Evolutionary conservation across 1,140 invertebrate species (phyloP), one percentile per base, ranked within the genome.

Genomic region (Pectinophora gossypiella): DNA sequence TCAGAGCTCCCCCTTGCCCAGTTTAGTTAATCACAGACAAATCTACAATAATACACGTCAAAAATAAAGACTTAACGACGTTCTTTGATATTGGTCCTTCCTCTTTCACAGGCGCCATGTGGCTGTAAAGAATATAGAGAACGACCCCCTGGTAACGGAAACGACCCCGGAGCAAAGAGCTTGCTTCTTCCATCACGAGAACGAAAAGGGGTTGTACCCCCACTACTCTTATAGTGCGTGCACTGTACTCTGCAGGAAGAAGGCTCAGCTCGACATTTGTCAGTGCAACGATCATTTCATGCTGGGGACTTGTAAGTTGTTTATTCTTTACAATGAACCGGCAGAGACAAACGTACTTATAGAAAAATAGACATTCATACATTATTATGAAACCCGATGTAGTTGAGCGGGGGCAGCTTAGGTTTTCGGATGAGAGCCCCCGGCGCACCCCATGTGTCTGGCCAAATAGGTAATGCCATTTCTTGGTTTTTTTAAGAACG

Each of bases 141-240:
- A 92, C 54, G 91, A 92, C 54, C 89, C 89, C 3, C 69, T 88
- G 3, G 85, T 90, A 2, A 73, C 78, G 0, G 80, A 89, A 20
- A 90, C 91, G 0, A 89, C 84, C 1, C 76, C 89, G 0, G 64
- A 81, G 4, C 91, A 92, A 54, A 70, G 89, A 21, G 77, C 82
- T 3, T 94, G 93, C 59, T 88, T 90, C 1, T 93, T 92, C 68
- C 85, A 88, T 13, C 78, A 90, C 21, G 92, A 94, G 76, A 91
- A 91, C 51, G 77, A 89, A 40, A 76, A 90, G 19, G 85, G 91
- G 12, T 87, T 92, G 1, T 92, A 92, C 71, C 85, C 83, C 0
- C 88, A 89, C 50, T 93, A 93, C 60, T 93, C 91, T 27, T 92
- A 92, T 63, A 93, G 91, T 56, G 91, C 92, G 0, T 93, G 93